phyloP scores from a whole-genome alignment of 2,113 vertebrate genomes.

The Dissostichus mawsoni region DNA sequence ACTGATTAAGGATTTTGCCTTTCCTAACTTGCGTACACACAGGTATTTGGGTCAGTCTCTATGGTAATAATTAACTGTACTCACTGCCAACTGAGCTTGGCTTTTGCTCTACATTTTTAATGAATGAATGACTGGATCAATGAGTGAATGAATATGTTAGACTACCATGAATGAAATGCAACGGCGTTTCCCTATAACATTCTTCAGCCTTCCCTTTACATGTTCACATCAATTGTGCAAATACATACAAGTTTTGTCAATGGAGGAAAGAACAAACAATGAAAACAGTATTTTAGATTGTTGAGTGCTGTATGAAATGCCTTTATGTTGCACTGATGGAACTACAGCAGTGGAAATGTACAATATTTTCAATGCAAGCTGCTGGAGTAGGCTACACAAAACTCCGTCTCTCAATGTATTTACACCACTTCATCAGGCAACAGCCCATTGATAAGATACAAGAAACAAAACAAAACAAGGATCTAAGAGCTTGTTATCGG shows the following conservation, averaged over 20 bases:
- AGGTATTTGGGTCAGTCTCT: slow-evolving; percentile 47
- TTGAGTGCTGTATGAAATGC: neutral
- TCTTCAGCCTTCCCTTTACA: neutral
- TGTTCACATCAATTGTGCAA: neutral
- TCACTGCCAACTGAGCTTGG: neutral
- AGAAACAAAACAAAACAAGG: neutral
- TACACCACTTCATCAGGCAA: no score
- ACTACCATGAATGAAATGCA: neutral
- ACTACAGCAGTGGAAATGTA: neutral
- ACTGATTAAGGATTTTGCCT: slow-evolving; percentile 3
- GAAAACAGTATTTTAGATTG: neutral
- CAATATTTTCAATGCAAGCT: neutral
- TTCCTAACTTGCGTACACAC: slow-evolving; percentile 7
- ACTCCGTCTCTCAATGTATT: neutral
- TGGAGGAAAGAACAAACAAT: neutral
- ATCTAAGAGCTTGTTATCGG: neutral
- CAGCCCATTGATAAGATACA: no score
- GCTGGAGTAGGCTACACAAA: neutral
- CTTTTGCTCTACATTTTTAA: neutral
- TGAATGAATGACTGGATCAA: slow-evolving; percentile 12
- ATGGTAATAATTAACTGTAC: slow-evolving; percentile 53
- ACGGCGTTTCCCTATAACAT: neutral
- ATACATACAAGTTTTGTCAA: neutral
- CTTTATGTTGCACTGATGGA: neutral
- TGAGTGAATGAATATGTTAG: neutral